Percentiles rank a stretch among this genome's conserved stretches.
These are phyloP conservation scores for Agrilus cyanescens DNA, from an alignment of 2,888 invertebrate species.

Conservation along the genomic window DNA sequence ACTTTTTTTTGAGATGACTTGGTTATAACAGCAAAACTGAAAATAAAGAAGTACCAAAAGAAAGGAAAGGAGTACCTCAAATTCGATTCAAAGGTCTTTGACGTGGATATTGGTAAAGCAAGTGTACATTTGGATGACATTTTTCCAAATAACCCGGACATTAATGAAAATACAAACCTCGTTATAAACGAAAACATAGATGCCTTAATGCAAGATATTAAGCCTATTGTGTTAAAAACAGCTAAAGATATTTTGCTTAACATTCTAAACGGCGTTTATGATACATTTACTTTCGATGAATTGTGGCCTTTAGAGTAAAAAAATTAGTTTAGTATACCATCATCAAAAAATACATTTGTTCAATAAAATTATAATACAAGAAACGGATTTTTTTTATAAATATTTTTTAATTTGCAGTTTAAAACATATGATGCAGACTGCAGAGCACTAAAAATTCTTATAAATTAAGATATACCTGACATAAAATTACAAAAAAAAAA, in stretches of 20 bases:
- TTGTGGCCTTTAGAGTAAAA: slow-evolving; percentile 1
- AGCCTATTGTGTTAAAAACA: slow-evolving; percentile 5
- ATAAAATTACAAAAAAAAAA: no score
- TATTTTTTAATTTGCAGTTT: no score
- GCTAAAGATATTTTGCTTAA: slow-evolving; percentile 2
- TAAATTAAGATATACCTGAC: no score
- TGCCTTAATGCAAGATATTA: slow-evolving; percentile 5
- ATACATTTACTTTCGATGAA: slow-evolving; percentile 5
- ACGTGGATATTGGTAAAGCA: no score
- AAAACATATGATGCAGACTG: no score
- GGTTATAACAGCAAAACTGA: slow-evolving; percentile 5
- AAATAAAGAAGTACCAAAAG: slow-evolving; percentile 5
- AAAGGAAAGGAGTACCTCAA: slow-evolving; percentile 1
- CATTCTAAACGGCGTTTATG: slow-evolving; percentile 7
- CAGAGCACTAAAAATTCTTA: no score
- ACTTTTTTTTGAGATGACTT: slow-evolving; percentile 7
- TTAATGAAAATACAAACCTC: slow-evolving; percentile 7
- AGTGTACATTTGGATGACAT: no score
- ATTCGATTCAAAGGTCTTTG: no score
- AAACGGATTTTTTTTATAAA: not conserved
- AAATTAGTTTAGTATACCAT: not conserved
- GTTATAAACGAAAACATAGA: slow-evolving; percentile 10
- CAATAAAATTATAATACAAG: not conserved
- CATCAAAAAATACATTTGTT: not conserved
- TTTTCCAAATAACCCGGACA: not conserved